Evolutionary conservation across 2,113 vertebrate genomes (phyloP).

Genomic region (Corythaixoides concolor): DNA sequence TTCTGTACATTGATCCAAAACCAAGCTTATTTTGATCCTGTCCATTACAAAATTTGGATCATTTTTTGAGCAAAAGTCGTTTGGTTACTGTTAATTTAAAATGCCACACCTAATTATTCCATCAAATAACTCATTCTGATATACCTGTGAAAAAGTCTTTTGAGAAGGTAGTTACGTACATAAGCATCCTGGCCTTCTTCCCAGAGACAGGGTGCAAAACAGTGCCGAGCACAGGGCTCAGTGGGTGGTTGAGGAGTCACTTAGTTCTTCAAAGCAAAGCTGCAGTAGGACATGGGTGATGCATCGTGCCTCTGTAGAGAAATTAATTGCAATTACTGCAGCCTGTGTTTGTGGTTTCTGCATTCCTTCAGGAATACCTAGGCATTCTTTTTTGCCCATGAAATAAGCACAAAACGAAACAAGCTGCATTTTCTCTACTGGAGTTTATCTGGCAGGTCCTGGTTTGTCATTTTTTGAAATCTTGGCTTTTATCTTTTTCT

Average conservation of each 20-base stretch:
- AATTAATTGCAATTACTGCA: neutral
- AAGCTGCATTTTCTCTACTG: neutral
- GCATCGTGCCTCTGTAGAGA: neutral
- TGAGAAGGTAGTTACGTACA: neutral
- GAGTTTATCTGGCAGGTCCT: neutral
- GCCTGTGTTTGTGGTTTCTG: neutral
- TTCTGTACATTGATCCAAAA: neutral
- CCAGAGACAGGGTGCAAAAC: neutral
- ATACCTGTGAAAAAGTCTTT: neutral
- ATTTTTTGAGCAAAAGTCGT: neutral
- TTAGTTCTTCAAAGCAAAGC: neutral
- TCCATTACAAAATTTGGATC: neutral
- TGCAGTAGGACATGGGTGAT: neutral
- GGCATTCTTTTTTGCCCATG: neutral
- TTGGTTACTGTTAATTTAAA: neutral
- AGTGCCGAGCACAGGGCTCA: neutral
- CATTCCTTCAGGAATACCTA: neutral
- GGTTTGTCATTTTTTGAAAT: fast-evolving
- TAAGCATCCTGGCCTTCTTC: neutral
- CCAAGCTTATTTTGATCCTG: neutral
- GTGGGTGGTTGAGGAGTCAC: neutral
- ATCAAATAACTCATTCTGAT: neutral
- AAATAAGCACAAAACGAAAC: neutral
- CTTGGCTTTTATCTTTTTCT: neutral
- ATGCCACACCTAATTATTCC: neutral